Base-by-base conservation (phyloP, 2,888 invertebrate genomes). In the Lycia hirtaria region DNA sequence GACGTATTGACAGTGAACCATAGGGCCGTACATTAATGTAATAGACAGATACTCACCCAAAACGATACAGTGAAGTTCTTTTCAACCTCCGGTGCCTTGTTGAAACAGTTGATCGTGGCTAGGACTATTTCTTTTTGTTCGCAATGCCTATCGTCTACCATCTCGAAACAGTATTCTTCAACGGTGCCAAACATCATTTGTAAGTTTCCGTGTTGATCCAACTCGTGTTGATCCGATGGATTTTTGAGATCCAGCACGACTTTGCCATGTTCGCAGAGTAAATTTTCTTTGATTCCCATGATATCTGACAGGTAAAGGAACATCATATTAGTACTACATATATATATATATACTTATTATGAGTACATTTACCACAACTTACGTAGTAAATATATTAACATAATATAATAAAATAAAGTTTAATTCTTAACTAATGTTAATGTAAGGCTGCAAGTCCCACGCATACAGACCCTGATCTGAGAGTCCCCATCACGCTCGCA, bases 161-260 rank as follows among this genome's bases (percentile, higher is more conserved):
- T 68, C 60, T 92, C 92, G n/a, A 92, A 49, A 61, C 92, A 92
- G 66, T 90, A 92, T 26, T 78, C 76, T 4, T 77, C 61, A n/a
- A 81, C 76, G 10, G 68, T 51, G 7, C 70, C 71, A 3, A 73
- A 49, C 1, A 69, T 59, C 0, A 75, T 80, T 17, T 76, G 69
- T 55, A 89, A 59, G 14, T 62, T 63, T 0, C 84, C 86, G 4
- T 82, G 71, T 10, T 56, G 54, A 6, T 78, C 81, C 44, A 91
- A 66, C 30, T 73, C 65, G 54, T 88, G 86, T 4, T 67, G 62
- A 54, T 90, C 87, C 10, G 56, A n/a, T n/a, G n/a, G 50, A 0
- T 64, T 56, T 12, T 82, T 74, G 32, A 68, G 75, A 60, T 88
- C 83, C 10, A 92, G 61, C 14, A 80, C 79, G 30, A 80, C 80